These are phyloP conservation scores for Prorops nasuta DNA, from an alignment of 1,140 invertebrate genomes.

Conservation along the genomic window DNA sequence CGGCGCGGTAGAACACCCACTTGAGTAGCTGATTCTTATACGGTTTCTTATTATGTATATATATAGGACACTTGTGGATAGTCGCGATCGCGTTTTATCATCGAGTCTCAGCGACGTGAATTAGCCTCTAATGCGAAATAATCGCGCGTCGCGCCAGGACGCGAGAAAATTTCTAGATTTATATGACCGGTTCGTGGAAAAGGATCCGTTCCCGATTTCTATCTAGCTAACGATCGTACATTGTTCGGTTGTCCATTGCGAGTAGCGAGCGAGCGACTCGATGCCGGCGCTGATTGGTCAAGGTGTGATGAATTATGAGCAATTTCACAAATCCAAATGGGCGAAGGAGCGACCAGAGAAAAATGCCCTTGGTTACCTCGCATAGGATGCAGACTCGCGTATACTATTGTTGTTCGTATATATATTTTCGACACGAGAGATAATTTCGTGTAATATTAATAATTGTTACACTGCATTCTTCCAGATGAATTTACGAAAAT, in stretches of 20 bases:
- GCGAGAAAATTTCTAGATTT: conserved; percentile 10
- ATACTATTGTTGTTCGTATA: no score
- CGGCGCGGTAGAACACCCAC: no score
- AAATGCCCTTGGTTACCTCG: no score
- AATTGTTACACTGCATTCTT: no score
- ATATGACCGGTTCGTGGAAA: background rate
- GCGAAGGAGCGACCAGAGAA: conserved; percentile 16
- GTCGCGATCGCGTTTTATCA: no score
- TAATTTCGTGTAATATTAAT: no score
- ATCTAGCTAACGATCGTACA: background rate
- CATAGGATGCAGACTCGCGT: no score
- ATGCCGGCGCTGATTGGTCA: conserved; percentile 33
- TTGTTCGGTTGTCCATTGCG: conserved; percentile 14
- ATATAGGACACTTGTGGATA: no score
- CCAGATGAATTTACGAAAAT: no score
- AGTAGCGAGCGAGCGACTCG: conserved; percentile 22
- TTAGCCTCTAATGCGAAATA: background rate
- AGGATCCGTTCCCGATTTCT: conserved; percentile 11
- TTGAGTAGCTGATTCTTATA: no score
- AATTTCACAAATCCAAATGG: conserved; percentile 33
- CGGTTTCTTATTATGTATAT: no score
- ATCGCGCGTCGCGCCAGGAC: background rate
- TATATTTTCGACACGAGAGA: no score
- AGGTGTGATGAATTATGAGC: conserved; percentile 49
- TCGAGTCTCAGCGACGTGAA: background rate